phyloP scores from a whole-genome alignment of 2,797 vertebrate species.

The Bradypus variegatus region DNA sequence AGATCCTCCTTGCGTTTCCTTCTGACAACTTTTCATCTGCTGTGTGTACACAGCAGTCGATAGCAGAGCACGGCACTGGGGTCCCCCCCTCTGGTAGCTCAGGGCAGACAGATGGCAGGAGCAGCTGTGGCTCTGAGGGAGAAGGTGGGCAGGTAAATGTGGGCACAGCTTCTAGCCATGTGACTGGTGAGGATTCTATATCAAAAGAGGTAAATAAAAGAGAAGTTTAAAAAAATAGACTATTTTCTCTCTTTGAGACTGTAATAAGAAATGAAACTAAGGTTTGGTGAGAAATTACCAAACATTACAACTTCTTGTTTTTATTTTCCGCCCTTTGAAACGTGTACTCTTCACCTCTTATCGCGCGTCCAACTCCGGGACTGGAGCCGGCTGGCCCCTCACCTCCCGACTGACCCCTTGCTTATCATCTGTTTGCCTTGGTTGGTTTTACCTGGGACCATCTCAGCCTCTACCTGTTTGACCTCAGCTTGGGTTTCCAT shows the following conservation, averaged over 20 bases:
- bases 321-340: not conserved
- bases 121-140: not conserved
- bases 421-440: no score
- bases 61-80: no score
- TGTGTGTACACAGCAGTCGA: no score
- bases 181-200: not conserved
- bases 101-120: not conserved
- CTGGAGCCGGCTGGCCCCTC: no score
- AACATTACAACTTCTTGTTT: not conserved
- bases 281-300: not conserved
- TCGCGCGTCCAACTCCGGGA: no score
- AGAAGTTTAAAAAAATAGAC: not conserved
- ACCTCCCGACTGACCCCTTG: no score
- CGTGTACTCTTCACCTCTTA: not conserved
- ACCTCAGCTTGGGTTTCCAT: no score
- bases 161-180: not conserved
- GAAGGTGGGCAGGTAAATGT: not conserved
- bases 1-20: not conserved
- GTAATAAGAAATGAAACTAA: not conserved
- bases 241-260: not conserved
- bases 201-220: not conserved
- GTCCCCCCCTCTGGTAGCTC: not conserved
- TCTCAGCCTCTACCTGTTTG: no score
- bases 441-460: no score
- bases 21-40: rapidly evolving